These are phyloP conservation scores for Tetranychus truncatus DNA, from an alignment of 2,888 invertebrate species.

Conservation along the genomic window DNA sequence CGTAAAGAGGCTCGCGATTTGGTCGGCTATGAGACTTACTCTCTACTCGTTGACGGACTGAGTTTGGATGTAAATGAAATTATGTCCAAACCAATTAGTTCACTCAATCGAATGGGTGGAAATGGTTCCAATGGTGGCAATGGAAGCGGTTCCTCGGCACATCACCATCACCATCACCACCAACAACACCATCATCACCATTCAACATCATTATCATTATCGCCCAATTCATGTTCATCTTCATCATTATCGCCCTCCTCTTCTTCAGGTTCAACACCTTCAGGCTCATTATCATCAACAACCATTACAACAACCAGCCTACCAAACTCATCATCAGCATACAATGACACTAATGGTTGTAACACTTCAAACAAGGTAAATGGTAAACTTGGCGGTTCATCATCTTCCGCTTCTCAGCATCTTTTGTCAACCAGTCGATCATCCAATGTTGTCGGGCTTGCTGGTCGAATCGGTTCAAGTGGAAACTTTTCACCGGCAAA, in stretches of 20 bases:
- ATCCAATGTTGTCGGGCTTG: not conserved
- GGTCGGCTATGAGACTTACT: conserved; percentile 25
- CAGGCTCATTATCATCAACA: conserved; percentile 3
- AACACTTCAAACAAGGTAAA: no score
- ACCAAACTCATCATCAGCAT: not conserved
- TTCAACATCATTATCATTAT: conserved; percentile 2
- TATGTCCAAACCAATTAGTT: conserved; percentile 19
- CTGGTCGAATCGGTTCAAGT: not conserved
- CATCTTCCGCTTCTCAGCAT: not conserved
- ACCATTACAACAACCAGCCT: not conserved
- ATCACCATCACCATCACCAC: not conserved
- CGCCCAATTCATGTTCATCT: not conserved
- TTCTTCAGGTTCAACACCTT: not conserved
- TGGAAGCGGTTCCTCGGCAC: no score
- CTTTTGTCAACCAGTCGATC: not conserved
- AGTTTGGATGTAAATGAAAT: conserved; percentile 25
- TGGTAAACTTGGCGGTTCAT: no score
- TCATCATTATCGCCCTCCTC: not conserved
- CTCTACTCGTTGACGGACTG: conserved; percentile 23
- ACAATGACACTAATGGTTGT: no score
- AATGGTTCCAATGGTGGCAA: no score
- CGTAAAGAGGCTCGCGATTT: conserved; percentile 25
- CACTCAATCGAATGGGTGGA: not conserved
- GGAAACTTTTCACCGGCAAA: not conserved
- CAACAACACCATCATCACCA: conserved; percentile 15